phyloP scores from a whole-genome alignment of 30 jellyfish, hydroid and myxozoan species.

The Turritopsis dohrnii region DNA sequence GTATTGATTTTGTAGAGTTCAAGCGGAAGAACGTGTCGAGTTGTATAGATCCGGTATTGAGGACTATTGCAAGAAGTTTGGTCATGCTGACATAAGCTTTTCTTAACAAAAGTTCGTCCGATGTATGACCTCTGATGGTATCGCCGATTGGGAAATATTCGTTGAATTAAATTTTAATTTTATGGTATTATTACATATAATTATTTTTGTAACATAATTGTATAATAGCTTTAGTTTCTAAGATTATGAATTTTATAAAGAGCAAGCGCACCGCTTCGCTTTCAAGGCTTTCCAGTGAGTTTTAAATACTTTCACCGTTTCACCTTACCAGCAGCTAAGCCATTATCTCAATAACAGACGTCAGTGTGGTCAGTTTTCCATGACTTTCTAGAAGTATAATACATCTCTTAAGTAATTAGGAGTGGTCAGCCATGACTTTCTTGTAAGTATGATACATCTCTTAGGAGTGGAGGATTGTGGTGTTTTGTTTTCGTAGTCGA shows the following conservation, averaged over 20 bases:
- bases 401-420: too few species aligned
- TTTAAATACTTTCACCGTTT: too few species aligned
- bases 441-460: too few species aligned
- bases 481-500: background rate
- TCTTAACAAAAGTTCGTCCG: slow-evolving; percentile 20
- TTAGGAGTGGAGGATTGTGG: too few species aligned
- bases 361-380: too few species aligned
- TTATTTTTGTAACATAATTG: background rate
- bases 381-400: too few species aligned
- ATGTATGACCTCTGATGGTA: too few species aligned
- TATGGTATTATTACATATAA: background rate
- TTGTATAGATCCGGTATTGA: slow-evolving; percentile 67
- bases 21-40: slow-evolving; percentile 73
- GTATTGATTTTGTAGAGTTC: too few species aligned
- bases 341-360: too few species aligned
- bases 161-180: background rate
- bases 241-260: background rate
- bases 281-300: background rate
- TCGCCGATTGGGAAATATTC: too few species aligned
- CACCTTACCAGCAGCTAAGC: too few species aligned
- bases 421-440: too few species aligned
- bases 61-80: slow-evolving; percentile 75
- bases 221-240: background rate
- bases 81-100: slow-evolving; percentile 48
- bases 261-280: background rate